These are phyloP conservation scores for Spondyliosoma cantharus DNA, from an alignment of 2,797 vertebrate genomes.

Conservation along the genomic window DNA sequence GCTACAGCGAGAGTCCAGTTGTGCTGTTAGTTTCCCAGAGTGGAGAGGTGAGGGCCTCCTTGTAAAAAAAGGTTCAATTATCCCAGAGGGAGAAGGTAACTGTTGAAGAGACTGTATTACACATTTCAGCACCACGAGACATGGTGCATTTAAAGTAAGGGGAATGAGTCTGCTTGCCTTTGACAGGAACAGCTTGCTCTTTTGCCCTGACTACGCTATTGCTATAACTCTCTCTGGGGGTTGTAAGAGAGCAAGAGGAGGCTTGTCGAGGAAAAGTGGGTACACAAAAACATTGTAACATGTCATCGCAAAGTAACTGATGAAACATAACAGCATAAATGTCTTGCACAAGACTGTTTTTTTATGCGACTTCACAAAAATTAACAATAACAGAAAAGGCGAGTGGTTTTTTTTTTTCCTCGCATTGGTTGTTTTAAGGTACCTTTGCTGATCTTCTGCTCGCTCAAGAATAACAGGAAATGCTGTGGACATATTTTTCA, in stretches of 20 bases:
- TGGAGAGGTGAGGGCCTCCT: constrained; percentile 11
- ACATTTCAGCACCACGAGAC: constrained; percentile 57
- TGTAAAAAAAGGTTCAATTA: constrained; percentile 14
- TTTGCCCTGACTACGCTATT: constrained; percentile 13
- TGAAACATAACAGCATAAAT: constrained; percentile 15
- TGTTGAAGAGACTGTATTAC: constrained; percentile 26
- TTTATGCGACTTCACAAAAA: constrained; percentile 12
- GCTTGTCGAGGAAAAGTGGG: constrained; percentile 23
- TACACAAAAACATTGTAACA: constrained; percentile 14
- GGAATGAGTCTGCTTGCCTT: constrained; percentile 55
- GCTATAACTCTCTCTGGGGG: constrained; percentile 41
- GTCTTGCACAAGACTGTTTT: constrained; percentile 19
- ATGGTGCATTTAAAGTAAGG: constrained; percentile 45
- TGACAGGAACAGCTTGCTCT: constrained; percentile 52
- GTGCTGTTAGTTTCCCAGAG: constrained; percentile 9
- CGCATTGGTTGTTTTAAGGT: background rate
- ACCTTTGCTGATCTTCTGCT: background rate
- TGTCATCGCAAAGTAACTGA: background rate
- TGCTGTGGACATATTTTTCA: constrained; percentile 14
- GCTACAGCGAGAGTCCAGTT: constrained; percentile 6
- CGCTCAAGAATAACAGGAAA: constrained; percentile 39
- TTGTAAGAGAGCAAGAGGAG: constrained; percentile 17
- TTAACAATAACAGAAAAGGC: constrained; percentile 1
- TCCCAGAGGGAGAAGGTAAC: constrained; percentile 33
- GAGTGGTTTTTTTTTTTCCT: background rate